phyloP scores from a whole-genome alignment of 2,797 vertebrate species.

The Galagoides demidoff region DNA sequence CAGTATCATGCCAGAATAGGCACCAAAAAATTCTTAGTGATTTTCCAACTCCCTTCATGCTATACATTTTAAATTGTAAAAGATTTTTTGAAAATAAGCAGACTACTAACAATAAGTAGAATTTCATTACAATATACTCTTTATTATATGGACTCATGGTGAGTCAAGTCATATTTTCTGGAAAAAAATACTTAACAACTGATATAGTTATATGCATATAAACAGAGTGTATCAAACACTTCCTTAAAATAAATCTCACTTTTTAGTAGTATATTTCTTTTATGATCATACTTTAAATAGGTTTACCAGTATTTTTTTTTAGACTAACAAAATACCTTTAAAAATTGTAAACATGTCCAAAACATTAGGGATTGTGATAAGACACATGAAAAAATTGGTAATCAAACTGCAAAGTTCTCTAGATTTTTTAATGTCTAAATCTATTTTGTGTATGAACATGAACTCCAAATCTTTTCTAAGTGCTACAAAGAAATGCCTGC shows the following conservation, averaged over 20 bases:
- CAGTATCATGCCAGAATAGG: rapidly evolving
- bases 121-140: no score
- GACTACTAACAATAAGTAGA: background rate
- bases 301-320: background rate
- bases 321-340: background rate
- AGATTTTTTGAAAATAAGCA: background rate
- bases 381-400: background rate
- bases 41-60: background rate
- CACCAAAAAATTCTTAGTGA: background rate
- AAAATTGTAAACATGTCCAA: background rate
- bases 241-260: background rate
- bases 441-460: background rate
- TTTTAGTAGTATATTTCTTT: background rate
- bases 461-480: background rate
- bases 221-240: background rate
- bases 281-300: background rate
- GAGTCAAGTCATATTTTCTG: background rate
- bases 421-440: background rate
- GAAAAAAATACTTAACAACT: background rate
- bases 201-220: background rate
- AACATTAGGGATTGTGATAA: background rate
- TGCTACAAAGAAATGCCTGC: background rate
- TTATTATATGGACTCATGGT: background rate
- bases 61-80: background rate
- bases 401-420: background rate